These are phyloP conservation scores for Platycercus adscitus DNA, from an alignment of 2,113 vertebrate genomes.

Conservation along the genomic window DNA sequence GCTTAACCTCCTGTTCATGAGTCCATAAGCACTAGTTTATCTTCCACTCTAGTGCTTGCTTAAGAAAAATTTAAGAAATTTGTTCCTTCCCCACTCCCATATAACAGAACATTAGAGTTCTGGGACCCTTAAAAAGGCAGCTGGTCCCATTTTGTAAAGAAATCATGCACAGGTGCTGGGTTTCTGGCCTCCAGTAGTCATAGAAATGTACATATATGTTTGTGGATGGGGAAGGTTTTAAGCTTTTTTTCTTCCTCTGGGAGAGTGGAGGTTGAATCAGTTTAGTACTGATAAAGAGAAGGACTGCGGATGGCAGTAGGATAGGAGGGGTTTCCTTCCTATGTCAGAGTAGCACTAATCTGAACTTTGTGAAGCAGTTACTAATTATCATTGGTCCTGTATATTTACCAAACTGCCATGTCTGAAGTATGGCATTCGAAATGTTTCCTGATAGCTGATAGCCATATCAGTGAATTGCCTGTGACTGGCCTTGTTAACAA, in stretches of 20 bases:
- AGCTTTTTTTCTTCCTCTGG: not conserved
- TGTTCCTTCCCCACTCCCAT: not conserved
- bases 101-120: not conserved
- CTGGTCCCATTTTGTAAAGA: constrained; percentile 5
- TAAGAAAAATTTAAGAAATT: not conserved
- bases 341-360: not conserved
- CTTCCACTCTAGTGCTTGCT: not conserved
- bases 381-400: not conserved
- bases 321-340: not conserved
- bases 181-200: not conserved
- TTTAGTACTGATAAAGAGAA: not conserved
- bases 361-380: not conserved
- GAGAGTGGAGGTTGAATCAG: not conserved
- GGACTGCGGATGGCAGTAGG: not conserved
- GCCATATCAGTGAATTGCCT: not conserved
- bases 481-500: not conserved
- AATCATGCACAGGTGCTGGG: constrained; percentile 1
- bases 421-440: not conserved
- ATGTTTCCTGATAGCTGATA: not conserved
- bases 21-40: constrained; percentile 4
- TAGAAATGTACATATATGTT: not conserved
- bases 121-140: constrained; percentile 29
- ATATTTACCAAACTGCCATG: not conserved
- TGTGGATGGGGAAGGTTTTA: not conserved
- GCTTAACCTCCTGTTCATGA: not conserved